Conservation (phyloP, 2,797 vertebrate species). For the Arvicola amphibius region DNA sequence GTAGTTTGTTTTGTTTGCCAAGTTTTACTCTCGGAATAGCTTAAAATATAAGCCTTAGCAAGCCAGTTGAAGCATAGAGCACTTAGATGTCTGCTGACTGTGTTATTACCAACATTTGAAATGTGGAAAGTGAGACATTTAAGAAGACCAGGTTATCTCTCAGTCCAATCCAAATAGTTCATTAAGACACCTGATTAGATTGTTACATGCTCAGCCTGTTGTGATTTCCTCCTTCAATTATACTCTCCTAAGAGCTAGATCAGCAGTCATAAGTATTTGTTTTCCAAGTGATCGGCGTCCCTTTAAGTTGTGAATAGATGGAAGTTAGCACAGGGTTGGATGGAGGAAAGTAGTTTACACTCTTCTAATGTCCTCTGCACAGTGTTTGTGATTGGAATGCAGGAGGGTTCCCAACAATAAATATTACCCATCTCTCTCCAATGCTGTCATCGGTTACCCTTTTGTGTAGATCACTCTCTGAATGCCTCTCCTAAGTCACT, state of each 20-base stretch:
- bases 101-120: conserved; percentile 23
- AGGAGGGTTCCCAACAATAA: background rate
- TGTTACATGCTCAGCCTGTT: background rate
- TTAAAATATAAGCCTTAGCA: conserved; percentile 31
- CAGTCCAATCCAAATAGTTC: background rate
- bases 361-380: background rate
- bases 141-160: conserved; percentile 26
- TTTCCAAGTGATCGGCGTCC: background rate
- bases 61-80: background rate
- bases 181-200: conserved; percentile 16
- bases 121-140: conserved; percentile 49
- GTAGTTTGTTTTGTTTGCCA: background rate
- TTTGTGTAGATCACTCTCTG: background rate
- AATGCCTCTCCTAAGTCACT: background rate
- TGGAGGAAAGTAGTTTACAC: background rate
- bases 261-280: background rate
- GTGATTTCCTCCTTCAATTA: background rate
- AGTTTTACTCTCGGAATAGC: background rate
- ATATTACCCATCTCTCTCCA: background rate
- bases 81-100: conserved; percentile 19
- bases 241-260: background rate
- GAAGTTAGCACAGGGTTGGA: background rate
- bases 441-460: background rate
- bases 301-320: background rate
- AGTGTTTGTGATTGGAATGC: background rate